Evolutionary conservation across 2,113 vertebrate genomes (phyloP).

Genomic region (zebrafish (Danio rerio)): DNA sequence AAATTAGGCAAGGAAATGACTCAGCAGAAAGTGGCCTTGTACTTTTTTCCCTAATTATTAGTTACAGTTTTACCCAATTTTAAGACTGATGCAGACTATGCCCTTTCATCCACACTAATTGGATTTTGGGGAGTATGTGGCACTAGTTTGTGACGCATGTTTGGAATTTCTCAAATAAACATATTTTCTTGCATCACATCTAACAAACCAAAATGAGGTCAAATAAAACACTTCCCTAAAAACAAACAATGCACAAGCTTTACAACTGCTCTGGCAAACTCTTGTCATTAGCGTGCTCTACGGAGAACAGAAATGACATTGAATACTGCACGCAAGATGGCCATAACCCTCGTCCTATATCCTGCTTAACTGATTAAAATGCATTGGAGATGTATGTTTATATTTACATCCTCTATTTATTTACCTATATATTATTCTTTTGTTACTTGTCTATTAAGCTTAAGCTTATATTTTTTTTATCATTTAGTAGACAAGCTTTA

Average conservation of each 20-base stretch:
- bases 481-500: too few species aligned
- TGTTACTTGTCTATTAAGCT: too few species aligned
- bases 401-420: too few species aligned
- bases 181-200: not conserved
- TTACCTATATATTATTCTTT: too few species aligned
- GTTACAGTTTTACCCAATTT: not conserved
- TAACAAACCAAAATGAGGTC: not conserved
- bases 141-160: not conserved
- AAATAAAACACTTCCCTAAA: constrained; percentile 8
- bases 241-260: not conserved
- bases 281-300: too few species aligned
- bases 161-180: constrained; percentile 11
- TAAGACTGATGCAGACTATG: not conserved
- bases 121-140: not conserved
- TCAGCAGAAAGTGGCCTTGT: not conserved
- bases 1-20: not conserved
- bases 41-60: not conserved
- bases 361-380: too few species aligned
- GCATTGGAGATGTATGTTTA: too few species aligned
- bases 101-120: not conserved
- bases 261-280: too few species aligned
- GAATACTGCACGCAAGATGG: too few species aligned
- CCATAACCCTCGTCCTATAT: too few species aligned
- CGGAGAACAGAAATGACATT: too few species aligned
- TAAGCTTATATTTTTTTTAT: too few species aligned